phyloP scores from a whole-genome alignment of 2,888 invertebrate genomes.

The Tupiocoris notatus region DNA sequence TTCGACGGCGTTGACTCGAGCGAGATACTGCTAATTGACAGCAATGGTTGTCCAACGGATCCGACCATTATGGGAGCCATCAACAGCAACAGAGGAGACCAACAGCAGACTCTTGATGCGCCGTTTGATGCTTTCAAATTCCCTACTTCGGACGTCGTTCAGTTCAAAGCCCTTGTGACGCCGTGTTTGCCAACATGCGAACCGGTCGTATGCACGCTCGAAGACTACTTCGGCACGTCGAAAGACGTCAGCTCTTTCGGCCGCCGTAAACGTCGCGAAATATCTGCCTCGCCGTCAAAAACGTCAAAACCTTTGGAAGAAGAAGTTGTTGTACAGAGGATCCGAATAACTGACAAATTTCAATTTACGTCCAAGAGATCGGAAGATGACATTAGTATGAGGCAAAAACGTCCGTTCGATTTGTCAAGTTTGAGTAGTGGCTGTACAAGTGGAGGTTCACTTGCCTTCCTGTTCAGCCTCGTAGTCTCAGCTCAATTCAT shows the following conservation, averaged over 20 bases:
- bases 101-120: slow-evolving; percentile 52
- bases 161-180: slow-evolving; percentile 54
- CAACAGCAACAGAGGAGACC: slow-evolving; percentile 40
- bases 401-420: not conserved
- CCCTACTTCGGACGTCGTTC: slow-evolving; percentile 54
- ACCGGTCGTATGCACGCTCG: slow-evolving; percentile 53
- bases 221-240: slow-evolving; percentile 56
- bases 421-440: not conserved
- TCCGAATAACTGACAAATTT: slow-evolving; percentile 48
- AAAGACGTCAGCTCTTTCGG: slow-evolving; percentile 82
- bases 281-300: slow-evolving; percentile 39
- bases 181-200: slow-evolving; percentile 54
- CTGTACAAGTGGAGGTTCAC: slow-evolving; percentile 17
- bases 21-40: slow-evolving; percentile 56
- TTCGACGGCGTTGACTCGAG: slow-evolving; percentile 55
- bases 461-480: slow-evolving; percentile 33
- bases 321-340: slow-evolving; percentile 48
- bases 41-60: slow-evolving; percentile 55
- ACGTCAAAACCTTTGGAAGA: slow-evolving; percentile 26
- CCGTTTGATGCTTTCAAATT: slow-evolving; percentile 56
- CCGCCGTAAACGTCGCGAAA: slow-evolving; percentile 64
- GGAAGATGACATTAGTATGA: not conserved
- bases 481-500: slow-evolving; percentile 39
- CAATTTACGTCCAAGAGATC: slow-evolving; percentile 34
- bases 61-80: slow-evolving; percentile 55